Conservation (phyloP, 2,797 vertebrate species). For the Xenopus petersii region DNA sequence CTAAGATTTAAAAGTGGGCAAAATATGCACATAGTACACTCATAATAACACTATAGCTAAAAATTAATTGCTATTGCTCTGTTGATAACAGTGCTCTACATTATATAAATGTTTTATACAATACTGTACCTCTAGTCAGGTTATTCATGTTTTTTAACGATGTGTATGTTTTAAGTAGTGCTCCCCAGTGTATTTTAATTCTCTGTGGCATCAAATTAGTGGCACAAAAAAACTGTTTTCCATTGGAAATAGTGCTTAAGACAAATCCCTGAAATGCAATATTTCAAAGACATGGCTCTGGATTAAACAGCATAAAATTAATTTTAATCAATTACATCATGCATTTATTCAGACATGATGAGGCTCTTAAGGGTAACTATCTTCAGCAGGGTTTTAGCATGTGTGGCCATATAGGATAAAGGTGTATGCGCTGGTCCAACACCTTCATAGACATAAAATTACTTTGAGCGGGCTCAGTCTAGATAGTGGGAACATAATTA, state of each 20-base stretch:
- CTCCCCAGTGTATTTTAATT: neutral
- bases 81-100: neutral
- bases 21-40: too few species aligned
- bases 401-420: neutral
- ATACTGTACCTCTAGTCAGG: neutral
- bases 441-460: neutral
- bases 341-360: neutral
- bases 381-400: too few species aligned
- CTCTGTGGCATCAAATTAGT: neutral
- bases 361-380: too few species aligned
- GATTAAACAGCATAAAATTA: neutral
- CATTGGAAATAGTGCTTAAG: neutral
- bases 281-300: neutral
- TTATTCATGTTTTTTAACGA: neutral
- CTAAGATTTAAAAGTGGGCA: too few species aligned
- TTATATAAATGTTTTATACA: neutral
- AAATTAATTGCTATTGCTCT: neutral
- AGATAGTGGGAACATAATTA: neutral
- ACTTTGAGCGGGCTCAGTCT: neutral
- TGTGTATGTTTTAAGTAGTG: neutral
- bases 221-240: conserved; percentile 3
- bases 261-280: neutral
- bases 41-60: too few species aligned
- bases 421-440: neutral
- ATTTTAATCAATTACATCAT: neutral